Evolutionary conservation across 2,888 invertebrate species (phyloP), one percentile per base, ranked within the genome.

Genomic region (Blastobasis adustella): DNA sequence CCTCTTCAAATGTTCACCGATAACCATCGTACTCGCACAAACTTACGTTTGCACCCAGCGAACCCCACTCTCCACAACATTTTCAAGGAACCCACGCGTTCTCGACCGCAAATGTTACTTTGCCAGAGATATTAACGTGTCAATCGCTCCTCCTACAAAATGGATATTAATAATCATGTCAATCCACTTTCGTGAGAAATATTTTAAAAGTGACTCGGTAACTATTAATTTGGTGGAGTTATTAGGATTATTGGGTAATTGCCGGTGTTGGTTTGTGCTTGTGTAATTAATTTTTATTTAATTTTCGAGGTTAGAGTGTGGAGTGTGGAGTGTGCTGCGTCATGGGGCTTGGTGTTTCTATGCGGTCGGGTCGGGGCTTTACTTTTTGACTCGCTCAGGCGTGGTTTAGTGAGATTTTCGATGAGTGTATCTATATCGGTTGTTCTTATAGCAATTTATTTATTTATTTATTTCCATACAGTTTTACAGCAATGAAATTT

Each of bases 81-180:
- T 68, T 79, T 54, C 53, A 58, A 47, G 45, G 6, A 49, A 6
- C 61, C 53, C 66, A 60, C 72, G 1, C 37, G 0, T n/a, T 51
- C 51, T 50, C n/a, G 5, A 10, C 10, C 7, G 9, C 38, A 40
- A 43, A 49, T 6, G 45, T 56, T 59, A 54, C 40, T 58, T 67
- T 62, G 76, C 69, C 52, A 59, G 62, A 60, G 60, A 73, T 78
- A 82, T 81, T 83, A 83, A 86, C 71, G 82, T 82, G 84, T 85
- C 85, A 82, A 84, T 77, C 79, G 82, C 82, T 71, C 81, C 82
- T 83, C 78, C 78, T 74, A 67, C 73, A 60, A 74, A 65, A 49
- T 67, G 66, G 70, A 76, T 82, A 82, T 82, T 83, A 84, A 83
- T 84, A 84, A 84, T 79, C 79, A 77, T 81, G 84, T 85, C 84